Evolutionary conservation across 2,113 vertebrate genomes (phyloP).

Genomic region (Poeciliopsis turrubarensis): DNA sequence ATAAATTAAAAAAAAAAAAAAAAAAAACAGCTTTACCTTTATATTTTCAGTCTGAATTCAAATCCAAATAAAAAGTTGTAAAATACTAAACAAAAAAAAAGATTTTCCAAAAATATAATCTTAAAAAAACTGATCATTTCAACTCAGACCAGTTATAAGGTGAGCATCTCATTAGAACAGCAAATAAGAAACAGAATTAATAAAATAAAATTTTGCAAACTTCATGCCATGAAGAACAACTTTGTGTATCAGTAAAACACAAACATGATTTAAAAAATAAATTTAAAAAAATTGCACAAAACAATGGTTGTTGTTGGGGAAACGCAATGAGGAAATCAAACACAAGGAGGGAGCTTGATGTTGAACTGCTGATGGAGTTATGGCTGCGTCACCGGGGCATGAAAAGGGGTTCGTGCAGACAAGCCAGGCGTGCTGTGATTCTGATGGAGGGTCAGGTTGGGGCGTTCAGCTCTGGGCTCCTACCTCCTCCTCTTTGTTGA

Average conservation of each 20-base stretch:
- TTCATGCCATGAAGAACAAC: constrained; percentile 1
- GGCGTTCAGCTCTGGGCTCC: constrained; percentile 76
- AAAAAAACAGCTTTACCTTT: too few relatives aligned
- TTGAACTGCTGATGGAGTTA: constrained; percentile 39
- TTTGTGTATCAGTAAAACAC: neutral
- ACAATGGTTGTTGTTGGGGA: constrained; percentile 14
- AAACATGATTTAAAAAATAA: constrained; percentile 1
- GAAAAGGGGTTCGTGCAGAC: constrained; percentile 16
- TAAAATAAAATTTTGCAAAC: neutral
- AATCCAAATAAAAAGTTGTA: too few relatives aligned
- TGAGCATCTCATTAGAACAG: neutral
- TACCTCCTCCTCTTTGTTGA: constrained; percentile 99
- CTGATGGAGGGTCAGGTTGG: constrained; percentile 37
- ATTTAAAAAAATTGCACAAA: neutral
- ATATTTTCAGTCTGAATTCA: too few relatives aligned
- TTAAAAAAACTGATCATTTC: too few relatives aligned
- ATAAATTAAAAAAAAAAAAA: too few relatives aligned
- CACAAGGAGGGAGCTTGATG: constrained; percentile 4
- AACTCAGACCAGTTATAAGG: neutral
- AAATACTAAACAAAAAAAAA: too few relatives aligned
- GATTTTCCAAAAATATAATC: too few relatives aligned
- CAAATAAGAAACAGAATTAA: constrained; percentile 15
- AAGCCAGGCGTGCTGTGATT: constrained; percentile 52
- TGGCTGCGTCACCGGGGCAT: constrained; percentile 15
- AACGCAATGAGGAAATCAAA: constrained; percentile 17